Conservation (phyloP, 2,113 vertebrate genomes). For the Ondatra zibethicus region DNA sequence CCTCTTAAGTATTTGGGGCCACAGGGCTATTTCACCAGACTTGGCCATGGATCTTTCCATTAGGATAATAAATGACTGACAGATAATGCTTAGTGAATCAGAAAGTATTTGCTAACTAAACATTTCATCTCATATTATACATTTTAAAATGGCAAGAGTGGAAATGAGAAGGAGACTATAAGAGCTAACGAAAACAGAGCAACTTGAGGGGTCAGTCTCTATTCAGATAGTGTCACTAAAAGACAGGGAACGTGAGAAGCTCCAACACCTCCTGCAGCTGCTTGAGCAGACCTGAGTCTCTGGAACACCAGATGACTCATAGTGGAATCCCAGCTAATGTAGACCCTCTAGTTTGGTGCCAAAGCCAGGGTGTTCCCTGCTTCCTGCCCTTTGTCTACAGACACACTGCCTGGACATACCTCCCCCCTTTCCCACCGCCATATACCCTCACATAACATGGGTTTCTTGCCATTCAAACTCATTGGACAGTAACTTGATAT, state of each 20-base stretch:
- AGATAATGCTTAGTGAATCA: conserved; percentile 24
- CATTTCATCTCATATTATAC: conserved; percentile 62
- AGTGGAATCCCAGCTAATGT: not conserved
- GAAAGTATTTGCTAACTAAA: conserved; percentile 68
- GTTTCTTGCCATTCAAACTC: not conserved
- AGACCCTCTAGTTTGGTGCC: not conserved
- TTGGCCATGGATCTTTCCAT: conserved; percentile 37
- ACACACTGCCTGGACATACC: not conserved
- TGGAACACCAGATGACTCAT: not conserved
- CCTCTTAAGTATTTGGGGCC: not conserved
- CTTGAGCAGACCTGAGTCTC: not conserved
- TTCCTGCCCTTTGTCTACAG: not conserved
- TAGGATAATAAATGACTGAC: conserved; percentile 30
- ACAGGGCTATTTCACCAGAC: not conserved
- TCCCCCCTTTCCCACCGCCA: not conserved
- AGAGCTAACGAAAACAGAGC: not conserved
- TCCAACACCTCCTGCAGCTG: not conserved
- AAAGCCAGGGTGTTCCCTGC: not conserved
- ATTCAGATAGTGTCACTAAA: not conserved
- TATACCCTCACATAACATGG: not conserved
- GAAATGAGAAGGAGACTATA: not conserved
- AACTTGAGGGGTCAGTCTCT: not conserved
- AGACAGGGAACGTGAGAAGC: not conserved
- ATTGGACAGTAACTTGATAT: not conserved
- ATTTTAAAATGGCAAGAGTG: conserved; percentile 64